Percentiles rank a stretch among this genome's conserved stretches.
phyloP scores from a whole-genome alignment of 1,140 invertebrate species.

The Drosophila kurseongensis region DNA sequence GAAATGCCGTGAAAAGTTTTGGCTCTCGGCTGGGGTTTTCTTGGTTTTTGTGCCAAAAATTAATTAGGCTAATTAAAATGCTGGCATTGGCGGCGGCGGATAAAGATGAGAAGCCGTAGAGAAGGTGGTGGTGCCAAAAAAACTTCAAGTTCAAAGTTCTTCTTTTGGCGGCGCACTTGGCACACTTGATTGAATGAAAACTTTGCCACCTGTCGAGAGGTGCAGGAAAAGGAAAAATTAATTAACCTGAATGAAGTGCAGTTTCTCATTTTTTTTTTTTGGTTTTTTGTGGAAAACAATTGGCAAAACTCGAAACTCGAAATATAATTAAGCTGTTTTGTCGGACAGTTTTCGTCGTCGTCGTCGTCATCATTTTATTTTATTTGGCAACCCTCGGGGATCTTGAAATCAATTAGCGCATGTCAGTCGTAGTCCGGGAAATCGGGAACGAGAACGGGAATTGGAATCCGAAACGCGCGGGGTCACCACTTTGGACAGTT shows the following conservation, averaged over 20 bases:
- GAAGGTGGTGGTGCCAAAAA: background rate
- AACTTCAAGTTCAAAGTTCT: slow-evolving; percentile 77
- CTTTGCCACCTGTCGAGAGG: slow-evolving; percentile 59
- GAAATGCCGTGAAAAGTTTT: slow-evolving; percentile 26
- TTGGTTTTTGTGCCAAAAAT: slow-evolving; percentile 69
- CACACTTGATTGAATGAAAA: slow-evolving; percentile 78
- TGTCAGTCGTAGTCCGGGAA: slow-evolving; percentile 16
- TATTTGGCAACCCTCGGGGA: slow-evolving; percentile 32
- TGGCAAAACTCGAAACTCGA: slow-evolving; percentile 63
- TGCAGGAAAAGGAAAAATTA: slow-evolving; percentile 54
- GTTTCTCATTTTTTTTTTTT: background rate
- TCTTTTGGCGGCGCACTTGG: slow-evolving; percentile 52
- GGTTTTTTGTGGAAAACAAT: slow-evolving; percentile 61
- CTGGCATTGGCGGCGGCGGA: slow-evolving; percentile 10
- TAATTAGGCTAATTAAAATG: slow-evolving; percentile 80
- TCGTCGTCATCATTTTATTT: slow-evolving; percentile 11
- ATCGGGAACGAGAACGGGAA: background rate
- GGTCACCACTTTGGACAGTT: slow-evolving; percentile 20
- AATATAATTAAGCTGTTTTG: slow-evolving; percentile 74
- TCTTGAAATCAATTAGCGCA: slow-evolving; percentile 74
- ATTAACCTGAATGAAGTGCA: slow-evolving; percentile 66
- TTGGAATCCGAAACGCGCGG: background rate
- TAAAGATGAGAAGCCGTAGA: background rate
- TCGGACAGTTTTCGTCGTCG: slow-evolving; percentile 21
- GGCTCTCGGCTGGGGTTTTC: slow-evolving; percentile 18